Evolutionary conservation across 2,113 vertebrate genomes (phyloP).

Genomic region (Patagioenas fasciata): DNA sequence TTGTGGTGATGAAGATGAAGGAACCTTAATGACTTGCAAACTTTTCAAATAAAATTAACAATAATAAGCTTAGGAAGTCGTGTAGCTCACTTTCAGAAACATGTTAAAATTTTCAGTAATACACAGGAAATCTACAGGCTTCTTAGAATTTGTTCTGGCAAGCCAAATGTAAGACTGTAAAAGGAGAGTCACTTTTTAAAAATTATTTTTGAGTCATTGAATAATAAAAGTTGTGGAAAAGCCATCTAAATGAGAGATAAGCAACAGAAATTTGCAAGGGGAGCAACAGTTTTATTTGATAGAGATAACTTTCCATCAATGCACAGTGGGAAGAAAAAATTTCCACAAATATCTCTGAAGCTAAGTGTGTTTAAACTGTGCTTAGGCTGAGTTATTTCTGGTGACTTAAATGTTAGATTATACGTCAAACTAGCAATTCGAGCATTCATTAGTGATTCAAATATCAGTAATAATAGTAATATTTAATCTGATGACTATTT

Average conservation of each 20-base stretch:
- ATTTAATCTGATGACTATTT: neutral
- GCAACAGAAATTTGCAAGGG: neutral
- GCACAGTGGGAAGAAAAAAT: neutral
- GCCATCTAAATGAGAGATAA: neutral
- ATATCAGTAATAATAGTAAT: neutral
- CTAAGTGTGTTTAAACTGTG: neutral
- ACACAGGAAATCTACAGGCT: neutral
- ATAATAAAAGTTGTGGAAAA: neutral
- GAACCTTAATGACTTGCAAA: neutral
- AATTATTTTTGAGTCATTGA: neutral
- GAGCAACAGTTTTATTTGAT: rapidly evolving
- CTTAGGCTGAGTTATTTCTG: neutral
- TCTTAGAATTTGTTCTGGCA: neutral
- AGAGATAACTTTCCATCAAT: neutral
- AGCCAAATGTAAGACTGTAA: neutral
- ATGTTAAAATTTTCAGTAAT: neutral
- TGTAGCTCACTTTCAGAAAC: neutral
- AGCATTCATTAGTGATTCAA: neutral
- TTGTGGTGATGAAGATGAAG: neutral
- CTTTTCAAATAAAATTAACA: neutral
- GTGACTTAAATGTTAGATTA: neutral
- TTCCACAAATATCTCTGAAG: neutral
- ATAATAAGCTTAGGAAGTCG: neutral
- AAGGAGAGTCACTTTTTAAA: neutral
- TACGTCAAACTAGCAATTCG: neutral